These are phyloP conservation scores for Scaptomyza caliginosa DNA, from an alignment of 2,888 invertebrate genomes.

Conservation along the genomic window DNA sequence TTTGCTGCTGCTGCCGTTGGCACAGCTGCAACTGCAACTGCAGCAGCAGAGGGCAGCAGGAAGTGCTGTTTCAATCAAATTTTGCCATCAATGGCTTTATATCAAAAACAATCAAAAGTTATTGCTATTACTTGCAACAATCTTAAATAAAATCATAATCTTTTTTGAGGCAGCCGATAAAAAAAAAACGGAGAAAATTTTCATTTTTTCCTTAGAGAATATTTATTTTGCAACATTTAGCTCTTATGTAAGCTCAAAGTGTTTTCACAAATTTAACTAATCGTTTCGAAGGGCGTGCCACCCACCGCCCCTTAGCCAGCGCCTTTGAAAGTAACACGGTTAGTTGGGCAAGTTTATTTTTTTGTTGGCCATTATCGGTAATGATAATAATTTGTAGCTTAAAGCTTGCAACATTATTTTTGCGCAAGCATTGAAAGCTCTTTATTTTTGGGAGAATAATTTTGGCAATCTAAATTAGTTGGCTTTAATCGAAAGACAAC, in stretches of 20 bases:
- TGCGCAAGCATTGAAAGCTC: slow-evolving; percentile 48
- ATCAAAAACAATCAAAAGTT: background rate
- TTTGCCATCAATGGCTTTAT: slow-evolving; percentile 1
- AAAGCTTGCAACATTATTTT: slow-evolving; percentile 57
- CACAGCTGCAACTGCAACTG: slow-evolving; percentile 32
- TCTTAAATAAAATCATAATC: background rate
- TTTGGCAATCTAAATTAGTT: background rate
- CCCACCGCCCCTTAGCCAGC: background rate
- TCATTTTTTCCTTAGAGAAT: too few species aligned
- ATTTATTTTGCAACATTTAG: background rate
- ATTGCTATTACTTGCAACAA: background rate
- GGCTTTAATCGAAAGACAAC: background rate
- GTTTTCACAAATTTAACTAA: slow-evolving; percentile 15
- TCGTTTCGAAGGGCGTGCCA: slow-evolving; percentile 9
- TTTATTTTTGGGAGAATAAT: slow-evolving; percentile 22
- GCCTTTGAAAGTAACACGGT: slow-evolving; percentile 48
- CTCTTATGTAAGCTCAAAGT: slow-evolving; percentile 19
- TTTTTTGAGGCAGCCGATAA: background rate
- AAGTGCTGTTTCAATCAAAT: slow-evolving; percentile 26
- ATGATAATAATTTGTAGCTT: slow-evolving; percentile 18
- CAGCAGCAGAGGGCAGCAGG: slow-evolving; percentile 27
- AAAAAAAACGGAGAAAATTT: too few species aligned
- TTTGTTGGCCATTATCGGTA: slow-evolving; percentile 14
- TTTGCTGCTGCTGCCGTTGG: slow-evolving; percentile 30
- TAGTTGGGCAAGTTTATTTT: slow-evolving; percentile 49